These are phyloP conservation scores for Perca fluviatilis DNA, from an alignment of 2,113 vertebrate species.

Conservation along the genomic window DNA sequence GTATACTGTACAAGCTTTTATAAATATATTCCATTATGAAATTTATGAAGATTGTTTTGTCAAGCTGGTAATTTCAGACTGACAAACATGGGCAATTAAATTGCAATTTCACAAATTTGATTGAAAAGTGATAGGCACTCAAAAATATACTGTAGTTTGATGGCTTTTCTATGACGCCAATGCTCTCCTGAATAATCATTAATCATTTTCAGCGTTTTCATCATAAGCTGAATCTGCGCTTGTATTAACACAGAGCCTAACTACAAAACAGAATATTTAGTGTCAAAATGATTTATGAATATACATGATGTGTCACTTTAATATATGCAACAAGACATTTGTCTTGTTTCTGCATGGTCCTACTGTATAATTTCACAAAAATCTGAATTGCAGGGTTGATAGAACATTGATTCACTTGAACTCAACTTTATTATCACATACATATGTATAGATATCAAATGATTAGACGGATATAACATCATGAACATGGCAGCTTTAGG, in stretches of 20 bases:
- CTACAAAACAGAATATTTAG: constrained; percentile 33
- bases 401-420: constrained; percentile 7
- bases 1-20: neutral
- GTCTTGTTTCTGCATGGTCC: constrained; percentile 30
- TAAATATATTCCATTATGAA: neutral
- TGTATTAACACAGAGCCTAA: constrained; percentile 17
- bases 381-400: constrained; percentile 5
- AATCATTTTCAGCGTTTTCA: constrained; percentile 13
- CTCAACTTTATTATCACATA: too few relatives aligned
- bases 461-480: too few relatives aligned
- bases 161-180: neutral
- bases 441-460: too few relatives aligned
- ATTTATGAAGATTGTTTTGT: constrained; percentile 21
- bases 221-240: constrained; percentile 7
- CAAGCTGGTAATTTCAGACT: constrained; percentile 15
- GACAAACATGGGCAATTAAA: constrained; percentile 3
- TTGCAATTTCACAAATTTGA: constrained; percentile 7
- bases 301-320: constrained; percentile 28
- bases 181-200: constrained; percentile 20
- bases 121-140: constrained; percentile 10
- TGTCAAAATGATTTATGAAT: constrained; percentile 43
- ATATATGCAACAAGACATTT: constrained; percentile 27
- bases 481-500: too few relatives aligned
- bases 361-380: constrained; percentile 35
- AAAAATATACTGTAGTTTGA: neutral